Conservation (phyloP, 2,888 invertebrate genomes). For the Yponomeuta sedellus region DNA sequence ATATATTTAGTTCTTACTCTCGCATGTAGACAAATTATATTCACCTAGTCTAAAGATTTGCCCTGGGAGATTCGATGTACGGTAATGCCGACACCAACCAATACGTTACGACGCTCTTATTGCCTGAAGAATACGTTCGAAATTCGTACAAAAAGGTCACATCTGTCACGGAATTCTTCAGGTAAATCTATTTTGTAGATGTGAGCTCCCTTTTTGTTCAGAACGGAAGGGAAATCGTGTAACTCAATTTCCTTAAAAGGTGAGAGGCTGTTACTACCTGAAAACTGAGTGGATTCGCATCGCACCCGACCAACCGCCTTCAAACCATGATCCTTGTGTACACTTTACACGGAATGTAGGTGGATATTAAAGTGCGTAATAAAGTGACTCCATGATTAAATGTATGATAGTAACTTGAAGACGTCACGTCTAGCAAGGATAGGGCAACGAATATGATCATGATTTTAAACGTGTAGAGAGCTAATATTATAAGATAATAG, state of each 20-base stretch:
- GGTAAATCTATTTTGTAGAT: neutral
- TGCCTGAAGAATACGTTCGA: no score
- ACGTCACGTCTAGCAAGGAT: conserved; percentile 10
- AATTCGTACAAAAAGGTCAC: neutral
- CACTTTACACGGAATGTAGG: neutral
- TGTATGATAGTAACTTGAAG: conserved; percentile 3
- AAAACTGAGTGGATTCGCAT: neutral
- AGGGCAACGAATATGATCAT: neutral
- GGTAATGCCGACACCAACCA: no score
- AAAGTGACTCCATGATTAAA: neutral
- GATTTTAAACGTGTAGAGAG: neutral
- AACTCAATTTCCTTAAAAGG: neutral
- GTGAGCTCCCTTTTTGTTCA: neutral
- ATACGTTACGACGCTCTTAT: no score
- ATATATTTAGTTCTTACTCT: no score
- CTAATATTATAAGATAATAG: neutral
- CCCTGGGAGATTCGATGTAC: no score
- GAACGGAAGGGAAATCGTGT: neutral
- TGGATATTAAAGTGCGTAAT: neutral
- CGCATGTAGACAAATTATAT: no score
- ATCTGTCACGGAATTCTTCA: neutral
- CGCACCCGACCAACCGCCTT: neutral
- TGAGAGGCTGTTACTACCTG: neutral
- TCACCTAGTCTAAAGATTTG: no score
- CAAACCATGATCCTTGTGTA: neutral